Conservation (phyloP, 1,140 invertebrate genomes). For the Coptotermes formosanus region DNA sequence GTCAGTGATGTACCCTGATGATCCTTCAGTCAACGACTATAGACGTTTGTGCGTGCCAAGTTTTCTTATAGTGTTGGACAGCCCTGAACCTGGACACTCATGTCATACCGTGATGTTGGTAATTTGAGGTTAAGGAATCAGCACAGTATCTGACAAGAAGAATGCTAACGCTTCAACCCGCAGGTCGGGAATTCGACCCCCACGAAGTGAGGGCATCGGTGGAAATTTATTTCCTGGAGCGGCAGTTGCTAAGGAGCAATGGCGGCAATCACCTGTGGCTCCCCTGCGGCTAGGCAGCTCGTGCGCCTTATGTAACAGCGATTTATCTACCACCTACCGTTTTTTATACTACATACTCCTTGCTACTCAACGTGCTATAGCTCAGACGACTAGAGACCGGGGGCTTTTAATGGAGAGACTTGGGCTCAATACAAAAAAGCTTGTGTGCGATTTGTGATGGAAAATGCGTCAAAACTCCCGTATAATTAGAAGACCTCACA, state of each 20-base stretch:
- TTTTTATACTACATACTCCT: too few relatives aligned
- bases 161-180: slow-evolving; percentile 2
- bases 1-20: too few relatives aligned
- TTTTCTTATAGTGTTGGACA: neutral
- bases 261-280: neutral
- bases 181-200: slow-evolving; percentile 10
- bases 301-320: neutral
- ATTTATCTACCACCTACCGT: too few relatives aligned
- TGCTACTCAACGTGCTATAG: too few relatives aligned
- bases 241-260: neutral
- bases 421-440: too few relatives aligned
- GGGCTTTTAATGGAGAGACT: too few relatives aligned
- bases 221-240: neutral
- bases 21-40: too few relatives aligned
- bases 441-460: too few relatives aligned
- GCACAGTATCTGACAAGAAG: neutral
- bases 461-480: too few relatives aligned
- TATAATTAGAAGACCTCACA: too few relatives aligned
- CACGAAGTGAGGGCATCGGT: neutral
- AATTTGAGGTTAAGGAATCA: neutral
- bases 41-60: too few relatives aligned
- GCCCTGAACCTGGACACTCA: neutral
- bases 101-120: neutral
- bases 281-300: neutral
- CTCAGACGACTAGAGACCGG: too few relatives aligned